Base-by-base conservation (phyloP, 1,140 invertebrate species). In the Anastrepha obliqua region DNA sequence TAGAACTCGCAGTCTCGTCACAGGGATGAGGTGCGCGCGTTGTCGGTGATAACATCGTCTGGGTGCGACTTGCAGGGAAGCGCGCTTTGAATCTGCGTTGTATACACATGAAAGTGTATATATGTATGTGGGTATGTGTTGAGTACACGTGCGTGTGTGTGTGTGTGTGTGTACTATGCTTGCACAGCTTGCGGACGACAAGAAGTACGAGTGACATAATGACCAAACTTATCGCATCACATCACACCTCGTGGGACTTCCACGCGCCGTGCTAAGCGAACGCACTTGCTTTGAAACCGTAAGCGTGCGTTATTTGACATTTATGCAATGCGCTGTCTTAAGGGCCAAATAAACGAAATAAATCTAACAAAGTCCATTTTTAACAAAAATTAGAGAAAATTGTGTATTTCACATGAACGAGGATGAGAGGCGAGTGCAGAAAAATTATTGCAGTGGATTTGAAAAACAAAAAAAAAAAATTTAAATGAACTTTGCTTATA, bases 211-310 rank as follows among this genome's bases (percentile, higher is more conserved):
- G 67, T 74, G 67, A 74, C 67, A 74, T 74, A 74, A 74, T 74
- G 67, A 74, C 44, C 39, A 74, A 85, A 60, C 81, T 58, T 60
- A 59, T 51, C 81, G 58, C 81, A 85, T 85, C 51, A 85, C 81
- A 58, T 85, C 81, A 85, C 81, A 85, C 81, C 58, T 59, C n/a
- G 20, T 60, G 51, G 47, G 81, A 55, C 20, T 20, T 85, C 81
- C 47, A 51, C 13, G 58, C 7, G 47, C 81, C 51, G 81, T 44
- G 81, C 58, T 85, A 29, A 29, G 29, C 29, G 15, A 15, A 42
- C 42, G 39, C 15, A 20, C 62, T 64, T n/a, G 9, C 42, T 44
- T 62, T 70, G 42, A 7, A 17, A 8, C 3, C 44, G 67, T 47
- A 44, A 47, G 5, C 15, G 42, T 67, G 64, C 11, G 7, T 42